A percentile compares a stretch with the other conserved stretches of the same genome.
These are phyloP conservation scores for Porites evermanni DNA, from an alignment of 92 coral and sea anemone species.

Conservation along the genomic window DNA sequence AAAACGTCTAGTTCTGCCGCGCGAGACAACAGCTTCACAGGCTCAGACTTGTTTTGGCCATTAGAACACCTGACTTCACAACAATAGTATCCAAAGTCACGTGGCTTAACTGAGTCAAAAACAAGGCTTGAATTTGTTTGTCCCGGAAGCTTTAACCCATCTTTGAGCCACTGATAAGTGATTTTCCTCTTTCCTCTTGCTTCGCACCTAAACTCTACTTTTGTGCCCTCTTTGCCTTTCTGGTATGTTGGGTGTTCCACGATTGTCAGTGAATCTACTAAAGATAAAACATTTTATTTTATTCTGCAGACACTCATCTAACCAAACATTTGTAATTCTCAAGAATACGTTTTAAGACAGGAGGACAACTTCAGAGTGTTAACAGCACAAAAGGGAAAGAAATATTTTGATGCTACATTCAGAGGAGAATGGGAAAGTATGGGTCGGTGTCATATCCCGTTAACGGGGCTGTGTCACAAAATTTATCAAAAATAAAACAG, in stretches of 20 bases:
- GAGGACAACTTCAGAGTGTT: no score
- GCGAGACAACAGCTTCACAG: neutral
- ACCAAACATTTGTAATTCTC: no score
- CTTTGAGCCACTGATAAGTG: slow-evolving; percentile 8
- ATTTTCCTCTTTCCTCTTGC: neutral
- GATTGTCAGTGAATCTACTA: neutral
- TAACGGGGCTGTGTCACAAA: no score
- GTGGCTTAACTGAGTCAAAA: neutral
- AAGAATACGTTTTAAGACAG: no score
- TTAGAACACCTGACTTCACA: slow-evolving; percentile 6
- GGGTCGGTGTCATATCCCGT: no score
- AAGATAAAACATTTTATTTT: neutral
- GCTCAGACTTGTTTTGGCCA: neutral
- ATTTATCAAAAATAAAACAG: no score
- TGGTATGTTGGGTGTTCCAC: neutral
- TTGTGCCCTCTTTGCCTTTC: slow-evolving; percentile 15
- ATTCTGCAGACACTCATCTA: no score
- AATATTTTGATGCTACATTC: no score
- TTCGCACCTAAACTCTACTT: slow-evolving; percentile 11
- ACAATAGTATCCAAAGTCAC: slow-evolving; percentile 21
- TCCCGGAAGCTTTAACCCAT: neutral
- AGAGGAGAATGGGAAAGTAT: no score
- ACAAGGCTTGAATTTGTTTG: slow-evolving; percentile 6
- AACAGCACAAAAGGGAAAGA: no score
- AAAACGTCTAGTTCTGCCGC: slow-evolving; percentile 14